Conservation (phyloP, 2,797 vertebrate species). For the Kryptolebias ocellatus region DNA sequence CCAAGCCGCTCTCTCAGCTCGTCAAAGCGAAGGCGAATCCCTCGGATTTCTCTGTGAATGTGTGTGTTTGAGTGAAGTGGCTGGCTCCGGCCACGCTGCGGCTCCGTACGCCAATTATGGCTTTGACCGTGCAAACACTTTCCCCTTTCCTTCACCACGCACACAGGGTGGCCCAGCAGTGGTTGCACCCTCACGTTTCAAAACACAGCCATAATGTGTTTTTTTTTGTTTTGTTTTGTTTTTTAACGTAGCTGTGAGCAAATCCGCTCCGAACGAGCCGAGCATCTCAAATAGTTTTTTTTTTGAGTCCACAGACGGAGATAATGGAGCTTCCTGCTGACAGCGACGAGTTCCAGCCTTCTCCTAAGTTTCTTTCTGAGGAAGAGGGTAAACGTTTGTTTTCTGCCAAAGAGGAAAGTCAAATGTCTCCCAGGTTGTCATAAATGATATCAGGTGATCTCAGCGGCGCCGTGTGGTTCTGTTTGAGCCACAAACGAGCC, state of each 20-base stretch:
- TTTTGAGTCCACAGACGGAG: background rate
- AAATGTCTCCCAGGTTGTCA: conserved; percentile 83
- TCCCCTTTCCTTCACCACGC: conserved; percentile 33
- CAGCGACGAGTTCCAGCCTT: background rate
- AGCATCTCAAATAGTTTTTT: conserved; percentile 8
- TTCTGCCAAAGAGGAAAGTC: conserved; percentile 26
- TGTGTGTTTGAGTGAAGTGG: conserved; percentile 52
- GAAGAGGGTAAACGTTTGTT: background rate
- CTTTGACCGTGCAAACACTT: conserved; percentile 66
- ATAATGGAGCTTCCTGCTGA: background rate
- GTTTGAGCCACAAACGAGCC: conserved; percentile 55
- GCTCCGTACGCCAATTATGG: conserved; percentile 63
- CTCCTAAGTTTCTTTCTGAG: background rate
- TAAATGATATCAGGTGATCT: conserved; percentile 82
- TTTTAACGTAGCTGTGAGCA: conserved; percentile 15
- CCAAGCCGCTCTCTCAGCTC: conserved; percentile 43
- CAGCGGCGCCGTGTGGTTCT: conserved; percentile 46
- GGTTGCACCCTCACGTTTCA: conserved; percentile 24
- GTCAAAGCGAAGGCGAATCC: conserved; percentile 50
- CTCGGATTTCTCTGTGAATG: conserved; percentile 4
- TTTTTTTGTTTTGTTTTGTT: conserved; percentile 13
- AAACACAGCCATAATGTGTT: conserved; percentile 33
- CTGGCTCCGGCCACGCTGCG: conserved; percentile 63
- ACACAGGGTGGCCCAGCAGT: conserved; percentile 45
- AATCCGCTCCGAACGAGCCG: conserved; percentile 28